phyloP scores from a whole-genome alignment of 2,797 vertebrate genomes.

The Harpagifer antarcticus region DNA sequence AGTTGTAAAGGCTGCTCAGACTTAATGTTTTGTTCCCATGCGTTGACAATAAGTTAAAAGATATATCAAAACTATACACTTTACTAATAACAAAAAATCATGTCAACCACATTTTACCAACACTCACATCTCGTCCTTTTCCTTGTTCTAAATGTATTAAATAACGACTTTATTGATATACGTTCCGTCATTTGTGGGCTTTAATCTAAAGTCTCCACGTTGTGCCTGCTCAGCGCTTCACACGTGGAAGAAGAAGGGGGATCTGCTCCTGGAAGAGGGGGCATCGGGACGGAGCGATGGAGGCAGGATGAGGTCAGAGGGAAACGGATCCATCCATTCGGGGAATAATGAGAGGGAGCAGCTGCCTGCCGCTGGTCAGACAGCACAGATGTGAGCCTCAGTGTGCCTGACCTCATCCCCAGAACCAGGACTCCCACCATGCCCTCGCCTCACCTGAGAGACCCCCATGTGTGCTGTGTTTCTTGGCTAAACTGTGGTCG shows the following conservation, averaged over 20 bases:
- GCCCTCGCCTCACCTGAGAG: slow-evolving; percentile 45
- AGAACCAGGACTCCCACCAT: slow-evolving; percentile 51
- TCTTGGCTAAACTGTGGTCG: slow-evolving; percentile 66
- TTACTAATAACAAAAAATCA: too few relatives aligned
- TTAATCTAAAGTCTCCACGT: slow-evolving; percentile 25
- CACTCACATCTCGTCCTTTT: background rate
- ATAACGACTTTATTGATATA: background rate
- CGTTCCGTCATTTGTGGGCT: background rate
- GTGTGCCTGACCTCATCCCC: slow-evolving; percentile 68
- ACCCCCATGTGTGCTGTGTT: slow-evolving; percentile 14
- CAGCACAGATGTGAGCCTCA: slow-evolving; percentile 77
- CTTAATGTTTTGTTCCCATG: too few relatives aligned
- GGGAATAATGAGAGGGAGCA: slow-evolving; percentile 83
- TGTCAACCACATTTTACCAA: background rate
- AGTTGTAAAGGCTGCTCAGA: too few relatives aligned
- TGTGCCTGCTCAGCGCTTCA: slow-evolving; percentile 32
- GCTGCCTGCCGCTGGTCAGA: slow-evolving; percentile 80
- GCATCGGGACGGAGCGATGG: slow-evolving; percentile 45
- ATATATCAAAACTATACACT: too few relatives aligned
- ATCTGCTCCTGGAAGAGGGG: slow-evolving; percentile 37
- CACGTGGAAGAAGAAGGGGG: slow-evolving; percentile 15
- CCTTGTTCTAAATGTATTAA: background rate
- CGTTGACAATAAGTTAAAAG: too few relatives aligned
- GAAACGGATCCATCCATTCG: slow-evolving; percentile 85
- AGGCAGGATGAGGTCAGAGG: slow-evolving; percentile 84